These are phyloP conservation scores for Henricia sp. DNA, from an alignment of 53 echinoderm and acorn worm species.

Conservation along the genomic window DNA sequence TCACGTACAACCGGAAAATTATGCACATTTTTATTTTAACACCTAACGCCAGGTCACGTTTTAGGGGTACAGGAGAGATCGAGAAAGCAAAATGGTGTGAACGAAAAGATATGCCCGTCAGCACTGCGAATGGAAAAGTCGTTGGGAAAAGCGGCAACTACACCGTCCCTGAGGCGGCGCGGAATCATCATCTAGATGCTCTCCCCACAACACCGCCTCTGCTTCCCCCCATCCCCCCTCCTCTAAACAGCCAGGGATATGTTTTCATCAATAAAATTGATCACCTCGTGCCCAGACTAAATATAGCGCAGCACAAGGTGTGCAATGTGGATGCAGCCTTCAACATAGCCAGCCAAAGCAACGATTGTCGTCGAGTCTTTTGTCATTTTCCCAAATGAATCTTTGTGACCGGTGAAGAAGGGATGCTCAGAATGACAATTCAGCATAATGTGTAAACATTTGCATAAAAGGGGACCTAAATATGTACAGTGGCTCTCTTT, in stretches of 20 bases:
- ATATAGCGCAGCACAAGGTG: constrained; percentile 26
- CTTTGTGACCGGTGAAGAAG: too few relatives aligned
- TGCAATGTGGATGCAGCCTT: too few relatives aligned
- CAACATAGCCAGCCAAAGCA: too few relatives aligned
- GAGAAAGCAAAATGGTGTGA: constrained; percentile 28
- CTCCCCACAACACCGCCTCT: too few relatives aligned
- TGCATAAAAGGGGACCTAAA: too few relatives aligned
- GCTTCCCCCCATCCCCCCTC: too few relatives aligned
- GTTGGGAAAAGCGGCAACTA: constrained; percentile 15
- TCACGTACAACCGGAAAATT: constrained; percentile 38
- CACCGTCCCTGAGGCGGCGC: constrained; percentile 11
- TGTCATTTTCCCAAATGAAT: too few relatives aligned
- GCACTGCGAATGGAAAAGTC: constrained; percentile 11
- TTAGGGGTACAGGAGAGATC: background rate
- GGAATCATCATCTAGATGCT: constrained; percentile 58
- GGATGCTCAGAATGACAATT: too few relatives aligned
- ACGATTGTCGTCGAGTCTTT: too few relatives aligned
- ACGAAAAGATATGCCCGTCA: constrained; percentile 20
- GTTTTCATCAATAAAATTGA: constrained; percentile 62
- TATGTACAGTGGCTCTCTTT: too few relatives aligned
- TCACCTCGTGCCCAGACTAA: constrained; percentile 30
- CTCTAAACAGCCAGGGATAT: constrained; percentile 53
- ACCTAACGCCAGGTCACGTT: constrained; percentile 53
- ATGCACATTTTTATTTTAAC: constrained; percentile 44
- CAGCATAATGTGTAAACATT: too few relatives aligned